Evolutionary conservation across 1,140 invertebrate species (phyloP).

Genomic region (Cydia strobilella): DNA sequence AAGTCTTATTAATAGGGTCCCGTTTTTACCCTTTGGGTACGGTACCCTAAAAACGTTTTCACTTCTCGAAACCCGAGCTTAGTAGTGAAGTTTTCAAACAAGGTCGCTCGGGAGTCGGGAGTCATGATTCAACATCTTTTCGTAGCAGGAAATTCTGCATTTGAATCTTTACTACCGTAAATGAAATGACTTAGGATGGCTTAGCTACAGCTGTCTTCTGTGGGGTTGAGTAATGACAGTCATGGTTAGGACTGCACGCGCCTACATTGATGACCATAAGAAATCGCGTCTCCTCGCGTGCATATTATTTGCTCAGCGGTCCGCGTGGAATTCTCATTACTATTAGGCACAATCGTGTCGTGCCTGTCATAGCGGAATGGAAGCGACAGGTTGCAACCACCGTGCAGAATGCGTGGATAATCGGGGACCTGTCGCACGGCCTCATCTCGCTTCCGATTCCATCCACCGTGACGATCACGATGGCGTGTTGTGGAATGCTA

Average conservation of each 20-base stretch:
- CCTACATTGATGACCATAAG: conserved; percentile 9
- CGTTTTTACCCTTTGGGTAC: no score
- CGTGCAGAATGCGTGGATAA: conserved; percentile 76
- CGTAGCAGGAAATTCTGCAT: neutral
- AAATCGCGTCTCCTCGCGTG: conserved; percentile 15
- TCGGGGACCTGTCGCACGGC: conserved; percentile 76
- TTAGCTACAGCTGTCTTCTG: neutral
- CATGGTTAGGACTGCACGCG: conserved; percentile 10
- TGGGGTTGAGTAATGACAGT: neutral
- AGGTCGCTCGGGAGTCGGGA: no score
- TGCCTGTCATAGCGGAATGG: conserved; percentile 44
- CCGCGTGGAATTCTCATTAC: conserved; percentile 59
- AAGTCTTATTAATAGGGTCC: no score
- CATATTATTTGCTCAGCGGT: conserved; percentile 37
- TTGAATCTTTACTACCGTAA: neutral
- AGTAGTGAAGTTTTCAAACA: no score
- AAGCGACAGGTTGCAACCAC: conserved; percentile 55
- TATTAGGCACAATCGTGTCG: conserved; percentile 50
- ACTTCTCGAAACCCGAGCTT: no score
- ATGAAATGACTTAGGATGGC: neutral
- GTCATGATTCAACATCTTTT: neutral
- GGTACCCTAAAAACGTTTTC: no score
- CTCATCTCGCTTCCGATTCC: conserved; percentile 38
- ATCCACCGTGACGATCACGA: conserved; percentile 39
- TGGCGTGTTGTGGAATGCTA: conserved; percentile 23